Percentiles rank a stretch among this genome's conserved stretches.
phyloP scores from a whole-genome alignment of 2,888 invertebrate genomes.

The Tolmerus cingulatus region DNA sequence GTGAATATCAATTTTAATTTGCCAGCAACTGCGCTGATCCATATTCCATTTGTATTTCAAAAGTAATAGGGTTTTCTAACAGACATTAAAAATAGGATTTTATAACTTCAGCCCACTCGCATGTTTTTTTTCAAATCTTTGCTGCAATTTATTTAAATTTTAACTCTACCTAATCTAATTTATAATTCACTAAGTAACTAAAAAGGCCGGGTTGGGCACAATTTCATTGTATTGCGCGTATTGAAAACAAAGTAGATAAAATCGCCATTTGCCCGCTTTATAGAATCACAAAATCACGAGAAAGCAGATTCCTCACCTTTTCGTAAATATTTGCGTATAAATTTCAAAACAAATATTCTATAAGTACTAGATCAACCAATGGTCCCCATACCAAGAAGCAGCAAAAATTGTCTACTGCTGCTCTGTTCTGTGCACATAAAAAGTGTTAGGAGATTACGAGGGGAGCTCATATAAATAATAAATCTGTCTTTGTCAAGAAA shows the following conservation, averaged over 20 bases:
- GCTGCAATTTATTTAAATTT: no score
- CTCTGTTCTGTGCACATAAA: neutral
- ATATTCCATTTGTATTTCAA: no score
- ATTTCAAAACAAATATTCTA: neutral
- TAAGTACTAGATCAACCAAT: neutral
- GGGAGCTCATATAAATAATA: neutral
- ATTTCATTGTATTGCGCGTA: neutral
- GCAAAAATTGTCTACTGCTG: neutral
- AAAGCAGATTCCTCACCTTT: neutral
- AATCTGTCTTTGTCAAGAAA: neutral
- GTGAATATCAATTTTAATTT: no score
- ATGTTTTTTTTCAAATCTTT: no score
- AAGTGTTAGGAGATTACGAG: neutral
- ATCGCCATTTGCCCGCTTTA: neutral
- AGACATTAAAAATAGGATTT: no score
- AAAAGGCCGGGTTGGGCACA: no score
- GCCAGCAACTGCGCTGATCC: no score
- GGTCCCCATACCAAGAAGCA: neutral
- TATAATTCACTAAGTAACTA: neutral
- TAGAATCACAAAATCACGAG: neutral
- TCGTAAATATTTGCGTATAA: neutral
- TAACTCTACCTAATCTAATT: no score
- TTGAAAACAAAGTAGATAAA: neutral
- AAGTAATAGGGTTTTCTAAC: no score
- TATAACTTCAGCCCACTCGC: no score